phyloP scores from a whole-genome alignment of 2,888 invertebrate genomes.

The Sphaeridia pumilis region DNA sequence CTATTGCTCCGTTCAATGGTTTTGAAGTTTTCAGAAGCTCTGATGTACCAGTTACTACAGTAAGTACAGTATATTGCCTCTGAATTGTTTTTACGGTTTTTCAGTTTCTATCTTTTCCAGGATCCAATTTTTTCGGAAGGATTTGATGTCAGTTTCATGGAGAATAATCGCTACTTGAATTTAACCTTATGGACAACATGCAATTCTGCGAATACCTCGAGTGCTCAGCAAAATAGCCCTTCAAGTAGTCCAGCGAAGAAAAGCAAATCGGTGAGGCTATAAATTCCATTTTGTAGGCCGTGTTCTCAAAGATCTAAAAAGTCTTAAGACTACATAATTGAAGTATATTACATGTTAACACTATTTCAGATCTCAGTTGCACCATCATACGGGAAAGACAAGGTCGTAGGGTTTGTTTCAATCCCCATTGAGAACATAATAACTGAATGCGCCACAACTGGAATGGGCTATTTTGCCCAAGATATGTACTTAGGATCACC shows the following conservation, averaged over 20 bases:
- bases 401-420: constrained; percentile 66
- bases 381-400: constrained; percentile 28
- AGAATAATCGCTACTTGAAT: constrained; percentile 30
- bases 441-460: constrained; percentile 68
- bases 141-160: constrained; percentile 27
- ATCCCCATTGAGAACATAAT: constrained; percentile 64
- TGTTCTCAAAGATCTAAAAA: no score
- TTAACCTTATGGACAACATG: constrained; percentile 27
- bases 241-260: no score
- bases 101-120: constrained; percentile 25
- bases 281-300: no score
- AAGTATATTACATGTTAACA: no score
- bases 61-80: no score
- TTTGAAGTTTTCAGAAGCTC: constrained; percentile 6
- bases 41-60: constrained; percentile 9
- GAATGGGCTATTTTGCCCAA: constrained; percentile 67
- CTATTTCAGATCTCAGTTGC: no score
- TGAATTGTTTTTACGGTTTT: neutral
- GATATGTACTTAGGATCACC: constrained; percentile 69
- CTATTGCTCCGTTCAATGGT: neutral
- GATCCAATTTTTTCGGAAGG: constrained; percentile 36
- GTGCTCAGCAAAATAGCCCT: no score
- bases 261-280: no score
- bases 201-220: no score
- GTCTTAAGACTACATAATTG: no score